A percentile compares a stretch with the other conserved stretches of the same genome.
Conservation (phyloP, 92 coral and sea anemone genomes). For the Phymanthus crucifer region DNA sequence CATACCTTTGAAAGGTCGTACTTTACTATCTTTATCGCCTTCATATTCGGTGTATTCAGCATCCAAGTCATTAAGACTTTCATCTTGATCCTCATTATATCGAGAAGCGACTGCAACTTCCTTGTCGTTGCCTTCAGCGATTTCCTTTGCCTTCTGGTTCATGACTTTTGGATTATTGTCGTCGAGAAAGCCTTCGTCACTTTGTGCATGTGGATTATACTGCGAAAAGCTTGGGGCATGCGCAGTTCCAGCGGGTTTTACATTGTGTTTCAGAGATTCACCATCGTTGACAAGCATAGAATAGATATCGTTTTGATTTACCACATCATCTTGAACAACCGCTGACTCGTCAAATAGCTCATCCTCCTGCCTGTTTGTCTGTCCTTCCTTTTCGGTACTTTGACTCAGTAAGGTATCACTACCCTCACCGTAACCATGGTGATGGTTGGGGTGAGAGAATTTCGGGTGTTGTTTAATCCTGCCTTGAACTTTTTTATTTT, state of each 20-base stretch:
- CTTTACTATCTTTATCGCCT: constrained; percentile 13
- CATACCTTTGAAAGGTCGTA: neutral
- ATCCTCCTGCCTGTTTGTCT: neutral
- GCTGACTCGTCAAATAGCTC: neutral
- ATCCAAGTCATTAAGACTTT: neutral
- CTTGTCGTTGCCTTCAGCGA: neutral
- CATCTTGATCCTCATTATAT: neutral
- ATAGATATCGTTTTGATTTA: neutral
- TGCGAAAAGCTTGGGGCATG: neutral
- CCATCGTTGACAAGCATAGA: neutral
- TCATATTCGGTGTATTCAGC: constrained; percentile 18
- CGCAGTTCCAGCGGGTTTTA: neutral
- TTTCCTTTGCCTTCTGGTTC: neutral
- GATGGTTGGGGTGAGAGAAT: neutral
- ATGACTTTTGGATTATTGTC: neutral
- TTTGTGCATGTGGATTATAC: neutral
- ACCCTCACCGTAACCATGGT: neutral
- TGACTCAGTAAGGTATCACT: neutral
- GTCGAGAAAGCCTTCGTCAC: neutral
- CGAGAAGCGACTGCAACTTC: neutral
- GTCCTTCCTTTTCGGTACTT: neutral
- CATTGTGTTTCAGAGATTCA: neutral
- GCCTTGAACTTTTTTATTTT: neutral
- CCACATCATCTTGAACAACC: neutral
- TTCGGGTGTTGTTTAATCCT: neutral